phyloP scores from a whole-genome alignment of 2,113 vertebrate genomes.

The Zootoca vivipara region DNA sequence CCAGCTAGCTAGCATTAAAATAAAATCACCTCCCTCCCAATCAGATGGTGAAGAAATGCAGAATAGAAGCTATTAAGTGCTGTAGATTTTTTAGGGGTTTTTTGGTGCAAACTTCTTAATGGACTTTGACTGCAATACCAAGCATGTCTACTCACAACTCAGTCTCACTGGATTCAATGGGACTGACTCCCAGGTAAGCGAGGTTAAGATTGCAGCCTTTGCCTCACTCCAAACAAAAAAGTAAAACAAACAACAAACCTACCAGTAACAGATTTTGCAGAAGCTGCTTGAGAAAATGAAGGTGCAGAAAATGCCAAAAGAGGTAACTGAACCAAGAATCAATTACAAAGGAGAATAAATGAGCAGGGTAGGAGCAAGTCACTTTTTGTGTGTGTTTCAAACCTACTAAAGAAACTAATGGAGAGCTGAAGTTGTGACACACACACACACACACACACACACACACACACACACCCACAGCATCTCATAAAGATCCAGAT shows the following conservation, averaged over 20 bases:
- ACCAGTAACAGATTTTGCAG: background rate
- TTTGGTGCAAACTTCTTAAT: too few species aligned
- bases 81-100: too few species aligned
- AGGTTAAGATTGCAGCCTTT: background rate
- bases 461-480: constrained; percentile 9
- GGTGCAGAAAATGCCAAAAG: background rate
- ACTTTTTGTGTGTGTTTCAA: constrained; percentile 33
- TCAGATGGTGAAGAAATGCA: too few species aligned
- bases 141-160: too few species aligned
- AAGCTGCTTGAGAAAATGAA: background rate
- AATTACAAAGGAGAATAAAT: background rate
- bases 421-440: constrained; percentile 45
- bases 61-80: too few species aligned
- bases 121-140: too few species aligned
- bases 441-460: background rate
- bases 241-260: too few species aligned
- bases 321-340: background rate
- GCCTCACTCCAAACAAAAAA: background rate
- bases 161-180: too few species aligned
- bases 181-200: too few species aligned
- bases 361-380: background rate
- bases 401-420: constrained; percentile 40
- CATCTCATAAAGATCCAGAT: constrained; percentile 48
- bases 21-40: too few species aligned
- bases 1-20: too few species aligned